A percentile compares a stretch with the other conserved stretches of the same genome.
These are phyloP conservation scores for Bombus polaris DNA, from an alignment of 1,140 invertebrate genomes.

Conservation along the genomic window DNA sequence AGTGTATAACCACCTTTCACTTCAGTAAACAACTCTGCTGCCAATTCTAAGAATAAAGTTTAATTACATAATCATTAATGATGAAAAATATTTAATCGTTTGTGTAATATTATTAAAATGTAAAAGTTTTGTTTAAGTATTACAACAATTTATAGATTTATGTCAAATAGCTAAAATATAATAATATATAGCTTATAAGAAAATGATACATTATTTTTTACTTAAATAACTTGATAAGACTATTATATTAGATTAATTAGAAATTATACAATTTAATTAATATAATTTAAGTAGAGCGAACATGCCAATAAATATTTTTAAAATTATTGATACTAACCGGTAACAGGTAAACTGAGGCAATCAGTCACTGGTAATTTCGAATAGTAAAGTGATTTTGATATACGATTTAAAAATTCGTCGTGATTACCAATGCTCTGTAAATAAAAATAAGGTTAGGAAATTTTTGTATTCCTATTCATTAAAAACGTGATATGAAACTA, in stretches of 20 bases:
- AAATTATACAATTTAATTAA: too few relatives aligned
- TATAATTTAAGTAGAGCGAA: not conserved
- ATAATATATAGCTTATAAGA: not conserved
- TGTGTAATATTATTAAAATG: not conserved
- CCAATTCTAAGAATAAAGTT: constrained; percentile 86
- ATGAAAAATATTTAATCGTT: not conserved
- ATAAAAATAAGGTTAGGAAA: constrained; percentile 50
- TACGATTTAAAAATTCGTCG: constrained; percentile 89
- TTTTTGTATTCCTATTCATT: not conserved
- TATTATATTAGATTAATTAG: not conserved
- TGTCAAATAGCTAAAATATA: not conserved
- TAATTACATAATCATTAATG: constrained; percentile 55
- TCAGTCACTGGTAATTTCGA: constrained; percentile 88
- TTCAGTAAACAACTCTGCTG: constrained; percentile 91
- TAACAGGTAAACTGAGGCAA: constrained; percentile 90
- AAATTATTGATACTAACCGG: constrained; percentile 84
- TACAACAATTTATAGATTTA: too few relatives aligned
- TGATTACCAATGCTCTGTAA: constrained; percentile 87
- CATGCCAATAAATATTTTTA: not conserved
- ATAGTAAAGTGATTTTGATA: constrained; percentile 94
- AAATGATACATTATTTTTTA: constrained; percentile 22
- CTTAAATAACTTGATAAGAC: too few relatives aligned
- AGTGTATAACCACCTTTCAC: constrained; percentile 87
- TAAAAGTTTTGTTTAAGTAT: not conserved
- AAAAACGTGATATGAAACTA: constrained; percentile 18